These are phyloP conservation scores for Neoseiulus cucumeris DNA, from an alignment of 1,140 invertebrate species.

Conservation along the genomic window DNA sequence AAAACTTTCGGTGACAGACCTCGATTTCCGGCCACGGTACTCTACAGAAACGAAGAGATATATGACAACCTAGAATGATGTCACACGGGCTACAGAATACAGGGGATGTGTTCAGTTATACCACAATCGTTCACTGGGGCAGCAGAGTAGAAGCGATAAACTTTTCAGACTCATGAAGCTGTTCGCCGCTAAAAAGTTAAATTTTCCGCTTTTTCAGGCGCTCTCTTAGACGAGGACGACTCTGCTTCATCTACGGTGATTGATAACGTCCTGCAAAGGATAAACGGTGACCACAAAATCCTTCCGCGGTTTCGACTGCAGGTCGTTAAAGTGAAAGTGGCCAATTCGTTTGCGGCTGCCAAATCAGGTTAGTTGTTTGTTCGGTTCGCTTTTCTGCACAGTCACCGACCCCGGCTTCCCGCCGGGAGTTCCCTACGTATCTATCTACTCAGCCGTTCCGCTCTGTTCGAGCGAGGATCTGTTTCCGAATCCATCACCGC, in stretches of 20 bases:
- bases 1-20: too few species aligned
- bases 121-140: too few species aligned
- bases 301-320: constrained; percentile 1
- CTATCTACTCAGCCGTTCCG: neutral
- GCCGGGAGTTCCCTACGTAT: neutral
- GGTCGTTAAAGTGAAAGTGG: neutral
- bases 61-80: too few species aligned
- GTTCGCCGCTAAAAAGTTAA: too few species aligned
- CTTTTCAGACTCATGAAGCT: too few species aligned
- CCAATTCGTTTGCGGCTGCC: neutral
- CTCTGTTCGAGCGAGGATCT: neutral
- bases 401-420: too few species aligned
- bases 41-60: too few species aligned
- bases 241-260: neutral
- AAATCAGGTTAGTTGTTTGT: neutral
- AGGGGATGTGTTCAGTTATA: too few species aligned
- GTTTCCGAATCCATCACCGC: neutral
- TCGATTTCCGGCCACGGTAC: too few species aligned
- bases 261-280: neutral
- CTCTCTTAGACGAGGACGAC: constrained; percentile 5
- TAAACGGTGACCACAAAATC: constrained; percentile 6
- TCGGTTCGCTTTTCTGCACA: neutral
- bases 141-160: too few species aligned
- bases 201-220: neutral
- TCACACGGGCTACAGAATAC: too few species aligned